A percentile compares a stretch with the other conserved stretches of the same genome.
Conservation (phyloP, 2,113 vertebrate genomes). For the Bungarus multicinctus region DNA sequence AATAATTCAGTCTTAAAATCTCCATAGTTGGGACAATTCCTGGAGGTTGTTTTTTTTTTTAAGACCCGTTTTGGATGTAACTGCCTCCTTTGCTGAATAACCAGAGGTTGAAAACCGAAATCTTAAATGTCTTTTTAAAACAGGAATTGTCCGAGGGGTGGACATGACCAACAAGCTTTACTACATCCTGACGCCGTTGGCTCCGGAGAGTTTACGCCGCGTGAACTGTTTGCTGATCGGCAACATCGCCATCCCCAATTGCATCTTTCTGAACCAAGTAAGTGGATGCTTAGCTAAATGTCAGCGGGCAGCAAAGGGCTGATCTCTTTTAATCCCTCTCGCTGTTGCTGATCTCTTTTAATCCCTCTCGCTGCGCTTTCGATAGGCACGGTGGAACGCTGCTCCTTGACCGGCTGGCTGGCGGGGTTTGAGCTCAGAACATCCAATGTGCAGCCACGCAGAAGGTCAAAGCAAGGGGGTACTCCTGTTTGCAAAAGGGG, state of each 20-base stretch:
- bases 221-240: constrained; percentile 94
- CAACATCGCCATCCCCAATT: constrained; percentile 76
- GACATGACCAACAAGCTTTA: constrained; percentile 85
- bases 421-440: neutral
- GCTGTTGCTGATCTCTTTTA: neutral
- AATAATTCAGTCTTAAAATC: neutral
- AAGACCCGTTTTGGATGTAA: fast-evolving
- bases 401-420: neutral
- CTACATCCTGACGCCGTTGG: constrained; percentile 82
- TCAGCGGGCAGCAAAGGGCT: neutral
- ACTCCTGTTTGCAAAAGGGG: neutral
- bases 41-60: neutral
- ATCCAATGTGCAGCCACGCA: neutral
- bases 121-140: neutral
- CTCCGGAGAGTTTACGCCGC: constrained; percentile 71
- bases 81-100: fast-evolving
- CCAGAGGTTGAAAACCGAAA: fast-evolving
- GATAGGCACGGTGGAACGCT: neutral
- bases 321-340: neutral
- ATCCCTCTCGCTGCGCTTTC: neutral
- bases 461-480: neutral
- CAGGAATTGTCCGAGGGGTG: constrained; percentile 89
- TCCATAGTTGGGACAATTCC: neutral
- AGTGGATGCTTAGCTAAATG: constrained; percentile 14
- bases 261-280: constrained; percentile 85